A percentile compares a stretch with the other conserved stretches of the same genome.
These are phyloP conservation scores for Labeo catla DNA, from an alignment of 2,113 vertebrate genomes.

Conservation along the genomic window DNA sequence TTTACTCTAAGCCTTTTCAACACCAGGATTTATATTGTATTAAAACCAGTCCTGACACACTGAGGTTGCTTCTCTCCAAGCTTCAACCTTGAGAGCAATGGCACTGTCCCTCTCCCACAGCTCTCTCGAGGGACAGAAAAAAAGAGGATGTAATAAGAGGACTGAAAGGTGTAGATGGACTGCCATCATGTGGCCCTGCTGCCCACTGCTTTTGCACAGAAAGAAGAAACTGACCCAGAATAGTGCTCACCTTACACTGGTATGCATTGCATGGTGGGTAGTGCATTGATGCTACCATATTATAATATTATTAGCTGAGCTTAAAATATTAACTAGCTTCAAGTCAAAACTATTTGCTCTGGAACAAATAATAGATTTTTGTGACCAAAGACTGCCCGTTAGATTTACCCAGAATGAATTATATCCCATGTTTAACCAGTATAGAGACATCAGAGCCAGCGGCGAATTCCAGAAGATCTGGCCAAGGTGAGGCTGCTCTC, in stretches of 20 bases:
- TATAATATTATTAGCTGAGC: too few relatives aligned
- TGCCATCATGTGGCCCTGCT: conserved; percentile 39
- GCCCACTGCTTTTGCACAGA: neutral
- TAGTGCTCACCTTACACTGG: neutral
- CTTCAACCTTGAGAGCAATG: conserved; percentile 47
- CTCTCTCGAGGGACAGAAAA: conserved; percentile 14
- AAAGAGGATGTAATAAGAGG: neutral
- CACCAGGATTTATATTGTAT: conserved; percentile 46
- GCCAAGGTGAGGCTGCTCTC: too few relatives aligned
- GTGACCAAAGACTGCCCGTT: too few relatives aligned
- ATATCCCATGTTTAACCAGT: too few relatives aligned
- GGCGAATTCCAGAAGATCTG: too few relatives aligned
- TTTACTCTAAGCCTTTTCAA: conserved; percentile 46
- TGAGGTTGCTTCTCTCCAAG: conserved; percentile 18
- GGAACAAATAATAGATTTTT: too few relatives aligned
- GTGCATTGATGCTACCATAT: too few relatives aligned
- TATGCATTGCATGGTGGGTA: neutral
- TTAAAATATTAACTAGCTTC: too few relatives aligned
- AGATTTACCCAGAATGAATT: too few relatives aligned
- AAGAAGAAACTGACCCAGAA: neutral
- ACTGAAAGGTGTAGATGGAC: conserved; percentile 13
- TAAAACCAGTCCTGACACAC: conserved; percentile 34
- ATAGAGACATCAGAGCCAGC: too few relatives aligned
- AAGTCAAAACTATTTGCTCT: too few relatives aligned
- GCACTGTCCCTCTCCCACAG: conserved; percentile 27